Percentiles rank a stretch among this genome's conserved stretches.
These are phyloP conservation scores for Aethes cnicana DNA, from an alignment of 2,888 invertebrate species.

Conservation along the genomic window DNA sequence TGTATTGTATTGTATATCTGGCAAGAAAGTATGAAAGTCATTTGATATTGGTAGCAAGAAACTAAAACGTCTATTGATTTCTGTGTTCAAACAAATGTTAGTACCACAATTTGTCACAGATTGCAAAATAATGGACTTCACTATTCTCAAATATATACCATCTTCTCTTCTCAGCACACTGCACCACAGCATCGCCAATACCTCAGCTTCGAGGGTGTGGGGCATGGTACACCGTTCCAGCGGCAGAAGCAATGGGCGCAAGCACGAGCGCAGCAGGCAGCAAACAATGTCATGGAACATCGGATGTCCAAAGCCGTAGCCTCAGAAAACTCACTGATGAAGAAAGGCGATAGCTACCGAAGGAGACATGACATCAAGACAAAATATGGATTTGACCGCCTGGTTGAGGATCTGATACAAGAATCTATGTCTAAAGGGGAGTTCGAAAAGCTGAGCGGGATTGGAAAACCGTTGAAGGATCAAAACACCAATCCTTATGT, in stretches of 20 bases:
- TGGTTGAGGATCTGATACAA: conserved; percentile 95
- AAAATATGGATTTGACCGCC: conserved; percentile 91
- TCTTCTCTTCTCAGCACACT: conserved; percentile 83
- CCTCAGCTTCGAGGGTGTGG: conserved; percentile 89
- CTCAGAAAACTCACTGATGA: conserved; percentile 85
- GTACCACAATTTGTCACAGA: too few species aligned
- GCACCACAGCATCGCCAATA: conserved; percentile 95
- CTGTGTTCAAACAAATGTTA: too few species aligned
- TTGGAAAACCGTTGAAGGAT: conserved; percentile 89
- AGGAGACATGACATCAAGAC: conserved; percentile 89
- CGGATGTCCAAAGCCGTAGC: conserved; percentile 84
- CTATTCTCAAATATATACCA: too few species aligned
- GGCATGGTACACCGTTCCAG: conserved; percentile 89
- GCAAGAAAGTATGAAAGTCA: too few species aligned
- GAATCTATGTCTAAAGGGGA: conserved; percentile 95
- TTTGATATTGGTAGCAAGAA: too few species aligned
- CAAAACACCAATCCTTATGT: conserved; percentile 91
- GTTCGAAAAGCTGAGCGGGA: conserved; percentile 91
- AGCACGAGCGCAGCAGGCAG: conserved; percentile 85
- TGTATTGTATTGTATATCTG: too few species aligned
- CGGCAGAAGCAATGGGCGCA: conserved; percentile 90
- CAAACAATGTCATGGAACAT: conserved; percentile 84
- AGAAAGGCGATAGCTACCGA: conserved; percentile 80
- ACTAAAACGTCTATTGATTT: too few species aligned
- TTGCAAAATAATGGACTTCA: too few species aligned